Conservation (phyloP, 2,888 invertebrate genomes). For the Idaea dimidiata region DNA sequence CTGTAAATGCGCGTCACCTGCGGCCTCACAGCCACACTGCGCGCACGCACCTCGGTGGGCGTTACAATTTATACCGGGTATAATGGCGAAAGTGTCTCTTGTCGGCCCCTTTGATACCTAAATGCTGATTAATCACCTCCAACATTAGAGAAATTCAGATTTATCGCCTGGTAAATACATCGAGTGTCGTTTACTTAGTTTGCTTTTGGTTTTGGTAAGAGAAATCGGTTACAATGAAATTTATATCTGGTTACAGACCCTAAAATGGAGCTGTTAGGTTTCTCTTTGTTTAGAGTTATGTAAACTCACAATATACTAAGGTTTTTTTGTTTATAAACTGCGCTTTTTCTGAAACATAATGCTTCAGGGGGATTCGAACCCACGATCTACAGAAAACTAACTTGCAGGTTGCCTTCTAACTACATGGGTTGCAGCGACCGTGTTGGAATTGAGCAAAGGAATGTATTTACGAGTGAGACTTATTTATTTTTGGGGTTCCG, state of each 20-base stretch:
- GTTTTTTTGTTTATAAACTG: not conserved
- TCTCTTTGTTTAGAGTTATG: not conserved
- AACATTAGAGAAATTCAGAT: constrained; percentile 52
- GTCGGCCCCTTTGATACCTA: constrained; percentile 57
- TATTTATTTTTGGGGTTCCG: no score
- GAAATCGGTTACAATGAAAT: not conserved
- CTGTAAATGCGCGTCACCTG: not conserved
- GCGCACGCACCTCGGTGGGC: constrained; percentile 40
- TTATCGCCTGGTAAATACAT: constrained; percentile 29
- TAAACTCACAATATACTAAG: not conserved
- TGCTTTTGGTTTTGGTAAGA: not conserved
- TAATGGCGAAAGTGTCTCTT: constrained; percentile 57
- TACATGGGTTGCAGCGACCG: no score
- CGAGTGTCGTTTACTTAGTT: not conserved
- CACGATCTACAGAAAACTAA: no score
- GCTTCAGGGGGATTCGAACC: no score
- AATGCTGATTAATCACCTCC: constrained; percentile 54
- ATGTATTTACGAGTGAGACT: not conserved
- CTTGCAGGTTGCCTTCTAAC: no score
- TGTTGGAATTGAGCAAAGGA: not conserved
- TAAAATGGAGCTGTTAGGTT: not conserved
- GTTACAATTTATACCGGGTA: constrained; percentile 49
- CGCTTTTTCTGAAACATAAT: not conserved
- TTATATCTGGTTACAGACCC: not conserved
- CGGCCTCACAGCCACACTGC: constrained; percentile 10